A percentile compares a stretch with the other conserved stretches of the same genome.
Conservation (phyloP, 2,797 vertebrate genomes). For the Enteromius unitaeniatus region DNA sequence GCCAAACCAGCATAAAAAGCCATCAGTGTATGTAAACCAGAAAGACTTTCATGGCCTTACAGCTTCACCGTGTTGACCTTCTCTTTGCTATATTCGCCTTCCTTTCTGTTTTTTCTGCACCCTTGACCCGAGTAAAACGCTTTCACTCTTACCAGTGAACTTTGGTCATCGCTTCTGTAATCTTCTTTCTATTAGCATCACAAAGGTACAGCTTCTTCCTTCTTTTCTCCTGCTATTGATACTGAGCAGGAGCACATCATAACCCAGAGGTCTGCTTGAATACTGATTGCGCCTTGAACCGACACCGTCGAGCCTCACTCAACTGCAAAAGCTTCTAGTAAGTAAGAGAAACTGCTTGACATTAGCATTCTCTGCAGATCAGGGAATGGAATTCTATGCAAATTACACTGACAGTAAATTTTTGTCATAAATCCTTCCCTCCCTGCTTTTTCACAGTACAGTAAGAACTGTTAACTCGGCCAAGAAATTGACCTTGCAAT, state of each 20-base stretch:
- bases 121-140: slow-evolving; percentile 9
- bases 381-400: slow-evolving; percentile 32
- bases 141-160: slow-evolving; percentile 36
- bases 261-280: slow-evolving; percentile 46
- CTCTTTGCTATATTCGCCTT: neutral
- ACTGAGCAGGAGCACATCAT: slow-evolving; percentile 36
- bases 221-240: slow-evolving; percentile 15
- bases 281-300: slow-evolving; percentile 29
- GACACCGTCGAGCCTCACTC: neutral
- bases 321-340: slow-evolving; percentile 5
- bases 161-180: slow-evolving; percentile 38
- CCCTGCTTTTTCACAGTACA: slow-evolving; percentile 46
- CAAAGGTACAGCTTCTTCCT: slow-evolving; percentile 26
- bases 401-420: slow-evolving; percentile 50
- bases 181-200: slow-evolving; percentile 46
- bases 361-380: slow-evolving; percentile 31
- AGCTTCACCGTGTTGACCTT: neutral
- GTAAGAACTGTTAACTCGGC: slow-evolving; percentile 48
- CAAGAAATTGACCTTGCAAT: slow-evolving; percentile 48
- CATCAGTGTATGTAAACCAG: slow-evolving; percentile 10
- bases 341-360: slow-evolving; percentile 8
- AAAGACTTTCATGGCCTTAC: neutral
- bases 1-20: neutral
- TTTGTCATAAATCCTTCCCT: slow-evolving; percentile 17
- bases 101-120: slow-evolving; percentile 1